Base-by-base conservation (phyloP, 2,888 invertebrate species). In the Lasioglossum marginatum region DNA sequence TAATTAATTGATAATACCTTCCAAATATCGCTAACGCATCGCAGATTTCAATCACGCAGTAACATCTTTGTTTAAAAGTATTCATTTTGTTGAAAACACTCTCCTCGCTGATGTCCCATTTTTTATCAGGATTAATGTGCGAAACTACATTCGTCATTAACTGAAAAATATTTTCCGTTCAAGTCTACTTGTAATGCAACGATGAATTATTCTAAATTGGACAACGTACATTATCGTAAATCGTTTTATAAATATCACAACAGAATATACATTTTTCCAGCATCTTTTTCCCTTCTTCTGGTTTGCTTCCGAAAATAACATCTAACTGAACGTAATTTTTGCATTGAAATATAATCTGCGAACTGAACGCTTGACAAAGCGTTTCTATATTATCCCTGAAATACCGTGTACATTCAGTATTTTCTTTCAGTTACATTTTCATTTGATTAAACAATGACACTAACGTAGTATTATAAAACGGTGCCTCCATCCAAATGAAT, bases 21-120 rank as follows among this genome's bases (percentile, higher is more conserved):
- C 96, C 96, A 92, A 96, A 96, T 81, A 96, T 95, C 45, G 95
- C 94, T 93, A 96, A 96, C 34, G 96, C 95, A 52, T 96, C 95
- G 89, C 96, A 96, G 40, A 96, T 96, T 94, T 96, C 95, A 40
- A 96, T 93, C 19, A 96, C 92, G 92, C 97, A 96, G 79, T 94
- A 94, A 90, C 96, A 96, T 85, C 96, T 93, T 90, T 96, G 96
- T 34, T 96, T 94, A 89, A 96, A 96, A 23, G 96, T 96, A 86
- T 96, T 95, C 19, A 96, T 94, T 88, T 96, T 96, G 86, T 96
- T 96, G 91, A 97, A 96, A 74, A 96, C 95, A 60, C 95, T 94
- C 72, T 95, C 95, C 89, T 95, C 94, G 82, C 96, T 95, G n/a
- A 96, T 89, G 10, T 95, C 93, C 96, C 96, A 96, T 4, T 95